Base-by-base conservation (phyloP, 2,888 invertebrate species). In the Carpatolechia fugitivella region DNA sequence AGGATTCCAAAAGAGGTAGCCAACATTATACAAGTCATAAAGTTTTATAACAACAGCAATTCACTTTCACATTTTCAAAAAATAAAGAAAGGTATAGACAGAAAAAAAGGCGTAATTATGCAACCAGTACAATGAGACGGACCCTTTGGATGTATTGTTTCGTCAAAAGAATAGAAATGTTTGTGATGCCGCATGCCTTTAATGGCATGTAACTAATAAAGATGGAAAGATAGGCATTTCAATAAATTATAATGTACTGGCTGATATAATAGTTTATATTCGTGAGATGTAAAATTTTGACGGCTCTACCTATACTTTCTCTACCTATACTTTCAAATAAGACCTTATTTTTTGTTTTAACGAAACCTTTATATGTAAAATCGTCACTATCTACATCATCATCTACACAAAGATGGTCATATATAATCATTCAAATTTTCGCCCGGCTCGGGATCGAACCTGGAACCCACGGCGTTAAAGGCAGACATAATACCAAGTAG, bases 11-110 rank as follows among this genome's bases (percentile, higher is more conserved):
- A 65, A 69, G 60, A 73, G 75, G 78, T 80, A 82, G 81, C 79
- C 6, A 14, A 13, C 24, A 14, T 44, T n/a, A 29, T 44, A 63
- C 60, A 64, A 56, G 56, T 57, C 8, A 71, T 76, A 74, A 76
- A 76, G 63, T 54, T 74, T 71, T 74, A 76, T 70, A 66, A 68
- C 65, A 16, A 20, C 38, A n/a, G 24, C n/a, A 44, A 29, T 60
- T 81, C 70, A 82, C 85, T 85, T 85, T 86, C 82, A 76, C 78
- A 74, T 33, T 74, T 80, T 76, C 72, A 18, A 38, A 38, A 36
- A 38, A 16, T 74, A 70, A 58, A 68, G 33, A 70, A 69, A 60
- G 58, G 52, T 54, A 54, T 18, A n/a, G 30, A 35, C 52, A 40
- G 55, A 18, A 30, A 40, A 14, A n/a, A n/a, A n/a, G n/a, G n/a